phyloP scores from a whole-genome alignment of 2,888 invertebrate species.

The Pegoplata infirma region DNA sequence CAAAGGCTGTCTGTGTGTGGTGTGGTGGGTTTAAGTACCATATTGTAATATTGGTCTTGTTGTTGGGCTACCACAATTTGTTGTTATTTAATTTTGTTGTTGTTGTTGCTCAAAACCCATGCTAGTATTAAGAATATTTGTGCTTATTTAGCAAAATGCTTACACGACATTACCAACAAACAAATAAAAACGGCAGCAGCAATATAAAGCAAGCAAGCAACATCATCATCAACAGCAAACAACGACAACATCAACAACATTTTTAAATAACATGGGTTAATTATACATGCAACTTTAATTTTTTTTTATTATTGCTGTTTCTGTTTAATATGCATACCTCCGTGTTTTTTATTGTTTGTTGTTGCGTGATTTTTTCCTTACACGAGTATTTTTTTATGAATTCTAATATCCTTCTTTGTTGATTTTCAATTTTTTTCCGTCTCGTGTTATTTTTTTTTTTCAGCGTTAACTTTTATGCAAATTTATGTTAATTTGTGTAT shows the following conservation, averaged over 20 bases:
- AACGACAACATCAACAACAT: not conserved
- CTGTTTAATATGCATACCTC: not conserved
- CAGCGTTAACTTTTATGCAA: slow-evolving; percentile 55
- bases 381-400: not conserved
- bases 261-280: slow-evolving; percentile 59
- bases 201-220: too few relatives aligned
- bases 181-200: slow-evolving; percentile 42
- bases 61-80: slow-evolving; percentile 53
- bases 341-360: slow-evolving; percentile 50
- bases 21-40: slow-evolving; percentile 12
- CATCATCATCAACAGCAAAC: not conserved
- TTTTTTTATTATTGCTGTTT: slow-evolving; percentile 5
- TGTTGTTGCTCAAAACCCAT: slow-evolving; percentile 15
- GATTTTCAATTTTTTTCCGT: not conserved
- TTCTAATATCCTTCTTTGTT: slow-evolving; percentile 7
- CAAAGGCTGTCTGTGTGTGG: not conserved
- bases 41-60: slow-evolving; percentile 35
- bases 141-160: slow-evolving; percentile 64
- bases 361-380: slow-evolving; percentile 42
- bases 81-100: slow-evolving; percentile 37
- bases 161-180: slow-evolving; percentile 59
- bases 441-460: not conserved
- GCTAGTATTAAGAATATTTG: slow-evolving; percentile 57
- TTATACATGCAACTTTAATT: slow-evolving; percentile 50
- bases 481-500: slow-evolving; percentile 58